Evolutionary conservation across 2,797 vertebrate species (phyloP), one percentile per base, ranked within the genome.

Genomic region (Urosaurus nigricauda): DNA sequence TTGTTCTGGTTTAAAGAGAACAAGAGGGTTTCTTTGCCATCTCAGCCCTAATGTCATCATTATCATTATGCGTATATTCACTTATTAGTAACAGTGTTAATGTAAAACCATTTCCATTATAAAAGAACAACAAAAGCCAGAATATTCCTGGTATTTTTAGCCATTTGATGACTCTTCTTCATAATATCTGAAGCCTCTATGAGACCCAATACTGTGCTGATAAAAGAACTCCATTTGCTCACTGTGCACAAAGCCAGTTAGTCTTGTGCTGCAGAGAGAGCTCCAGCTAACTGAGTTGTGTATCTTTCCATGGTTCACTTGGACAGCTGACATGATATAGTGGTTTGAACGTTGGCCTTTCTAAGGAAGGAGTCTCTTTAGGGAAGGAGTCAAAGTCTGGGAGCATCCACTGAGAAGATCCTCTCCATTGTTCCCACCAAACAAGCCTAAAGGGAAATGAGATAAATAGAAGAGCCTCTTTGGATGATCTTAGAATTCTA

Each of bases 61-160:
- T 58, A 58, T 21, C 56, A 56, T 60, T 37, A 81, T 21, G n/a
- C 56, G 60, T 37, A 81, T 35, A 81, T 37, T 81, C 53, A 81
- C 19, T 29, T 77, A 77, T 77, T 77, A 37, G 7, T 58, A 80
- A 80, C 21, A 9, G n/a, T 35, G 35, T 12, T 56, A 81, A 81
- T 58, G 5, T 35, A 35, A 60, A 81, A 81, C 24, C n/a, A 81
- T 81, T 81, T 81, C 79, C 79, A 80, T 35, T 21, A 80, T 56
- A n/a, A 80, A 35, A 37, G 5, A 56, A 53, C 29, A 79, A 79
- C 16, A 82, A 35, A 40, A 68, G 40, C 81, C 26, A 68, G 37
- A 47, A 32, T 83, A 14, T 68, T 47, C 81, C 26, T 47, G 37
- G 11, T 83, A 35, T 1, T 68, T 13, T 47, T 29, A 29, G 6